Percentiles rank a stretch among this genome's conserved stretches.
Conservation (phyloP, 2,888 invertebrate genomes). For the Ochropacha duplaris region DNA sequence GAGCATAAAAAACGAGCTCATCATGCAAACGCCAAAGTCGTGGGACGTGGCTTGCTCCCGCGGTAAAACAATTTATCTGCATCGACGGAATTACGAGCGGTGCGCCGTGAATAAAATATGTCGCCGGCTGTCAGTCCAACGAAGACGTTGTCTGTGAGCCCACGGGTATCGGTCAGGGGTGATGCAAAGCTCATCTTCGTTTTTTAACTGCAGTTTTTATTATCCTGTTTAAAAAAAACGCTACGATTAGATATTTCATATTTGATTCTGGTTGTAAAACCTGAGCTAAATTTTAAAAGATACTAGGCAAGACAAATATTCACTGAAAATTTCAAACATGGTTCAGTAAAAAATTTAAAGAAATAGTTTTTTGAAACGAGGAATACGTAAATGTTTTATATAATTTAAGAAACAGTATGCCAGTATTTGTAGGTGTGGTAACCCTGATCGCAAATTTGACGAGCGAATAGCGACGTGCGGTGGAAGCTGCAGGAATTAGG, state of each 20-base stretch:
- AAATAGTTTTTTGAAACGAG: neutral
- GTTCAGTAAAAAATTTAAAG: neutral
- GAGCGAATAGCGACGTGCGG: conserved; percentile 60
- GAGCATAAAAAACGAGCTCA: conserved; percentile 82
- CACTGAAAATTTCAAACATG: neutral
- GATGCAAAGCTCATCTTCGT: conserved; percentile 18
- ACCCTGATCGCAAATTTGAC: conserved; percentile 68
- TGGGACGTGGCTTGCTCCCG: conserved; percentile 73
- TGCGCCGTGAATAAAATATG: conserved; percentile 81
- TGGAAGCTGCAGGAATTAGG: conserved; percentile 64
- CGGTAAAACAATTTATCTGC: conserved; percentile 83
- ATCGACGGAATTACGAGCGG: conserved; percentile 81
- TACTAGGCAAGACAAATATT: neutral
- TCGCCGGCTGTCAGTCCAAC: conserved; percentile 76
- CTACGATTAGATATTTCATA: neutral
- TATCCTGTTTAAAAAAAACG: neutral
- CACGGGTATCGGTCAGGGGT: conserved; percentile 44
- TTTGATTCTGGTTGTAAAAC: neutral
- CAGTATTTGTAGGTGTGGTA: conserved; percentile 25
- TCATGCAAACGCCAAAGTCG: conserved; percentile 81
- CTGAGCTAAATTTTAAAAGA: neutral
- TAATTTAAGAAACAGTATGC: neutral
- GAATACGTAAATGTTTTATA: neutral
- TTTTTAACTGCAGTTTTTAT: neutral
- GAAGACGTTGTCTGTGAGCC: conserved; percentile 59